phyloP scores from a whole-genome alignment of 2,113 vertebrate genomes.

The Tretioscincus oriximinensis region DNA sequence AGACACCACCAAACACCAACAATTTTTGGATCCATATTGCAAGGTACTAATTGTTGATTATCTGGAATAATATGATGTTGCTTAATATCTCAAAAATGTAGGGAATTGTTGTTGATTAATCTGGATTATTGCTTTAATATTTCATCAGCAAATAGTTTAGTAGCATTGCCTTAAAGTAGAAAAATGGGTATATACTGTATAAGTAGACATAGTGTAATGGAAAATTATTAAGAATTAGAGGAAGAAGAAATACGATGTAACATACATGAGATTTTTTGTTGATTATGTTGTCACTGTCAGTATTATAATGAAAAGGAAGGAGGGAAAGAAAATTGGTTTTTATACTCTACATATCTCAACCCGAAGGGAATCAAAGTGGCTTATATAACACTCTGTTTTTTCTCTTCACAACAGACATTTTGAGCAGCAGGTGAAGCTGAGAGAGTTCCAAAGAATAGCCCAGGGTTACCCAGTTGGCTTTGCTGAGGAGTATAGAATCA shows the following conservation, averaged over 20 bases:
- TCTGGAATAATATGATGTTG: not conserved
- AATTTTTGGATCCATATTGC: not conserved
- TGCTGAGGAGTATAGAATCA: too few relatives aligned
- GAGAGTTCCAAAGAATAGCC: too few relatives aligned
- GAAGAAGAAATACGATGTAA: not conserved
- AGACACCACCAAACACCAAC: too few relatives aligned
- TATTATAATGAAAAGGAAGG: constrained; percentile 37
- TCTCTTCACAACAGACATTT: too few relatives aligned
- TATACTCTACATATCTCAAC: too few relatives aligned
- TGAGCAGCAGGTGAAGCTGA: too few relatives aligned
- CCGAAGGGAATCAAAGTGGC: too few relatives aligned
- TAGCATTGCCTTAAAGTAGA: not conserved
- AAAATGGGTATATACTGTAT: not conserved
- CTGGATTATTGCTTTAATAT: not conserved
- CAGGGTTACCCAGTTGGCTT: too few relatives aligned
- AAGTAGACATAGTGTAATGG: not conserved
- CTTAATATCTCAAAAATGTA: not conserved
- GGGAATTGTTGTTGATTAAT: not conserved
- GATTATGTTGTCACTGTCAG: constrained; percentile 34
- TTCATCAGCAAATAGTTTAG: constrained; percentile 6
- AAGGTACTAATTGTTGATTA: not conserved
- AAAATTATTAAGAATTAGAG: accelerated
- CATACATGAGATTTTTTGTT: constrained; percentile 12
- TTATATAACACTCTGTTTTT: too few relatives aligned
- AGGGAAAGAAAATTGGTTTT: not conserved